Percentiles rank a stretch among this genome's conserved stretches.
Conservation (phyloP, 2,797 vertebrate genomes). For the Hybognathus amarus region DNA sequence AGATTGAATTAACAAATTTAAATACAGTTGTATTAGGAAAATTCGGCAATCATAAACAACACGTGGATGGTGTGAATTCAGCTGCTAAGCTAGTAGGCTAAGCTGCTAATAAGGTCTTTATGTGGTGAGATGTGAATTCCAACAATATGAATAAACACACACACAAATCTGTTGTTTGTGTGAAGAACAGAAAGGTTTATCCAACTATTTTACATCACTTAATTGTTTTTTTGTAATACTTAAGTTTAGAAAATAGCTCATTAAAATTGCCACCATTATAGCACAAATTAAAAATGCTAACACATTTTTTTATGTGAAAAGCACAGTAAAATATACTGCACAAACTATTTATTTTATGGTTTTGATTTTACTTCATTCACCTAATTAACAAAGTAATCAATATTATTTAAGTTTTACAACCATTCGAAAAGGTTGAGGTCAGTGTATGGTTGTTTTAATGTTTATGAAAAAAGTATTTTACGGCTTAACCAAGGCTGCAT, state of each 20-base stretch:
- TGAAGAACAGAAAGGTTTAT: constrained; percentile 13
- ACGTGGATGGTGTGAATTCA: neutral
- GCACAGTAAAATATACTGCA: neutral
- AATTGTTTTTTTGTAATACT: neutral
- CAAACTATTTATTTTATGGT: neutral
- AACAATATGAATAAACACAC: neutral
- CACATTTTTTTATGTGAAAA: neutral
- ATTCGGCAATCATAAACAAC: neutral
- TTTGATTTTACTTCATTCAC: neutral
- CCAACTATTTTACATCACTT: neutral
- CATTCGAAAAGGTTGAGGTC: neutral
- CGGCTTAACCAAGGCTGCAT: neutral
- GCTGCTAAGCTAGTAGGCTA: neutral
- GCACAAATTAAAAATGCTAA: neutral
- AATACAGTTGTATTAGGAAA: neutral
- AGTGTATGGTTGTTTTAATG: neutral
- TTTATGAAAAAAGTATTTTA: neutral
- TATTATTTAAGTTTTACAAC: neutral
- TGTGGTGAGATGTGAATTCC: neutral
- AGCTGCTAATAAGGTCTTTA: neutral
- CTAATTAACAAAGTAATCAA: neutral
- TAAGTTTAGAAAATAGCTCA: neutral
- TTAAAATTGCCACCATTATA: neutral
- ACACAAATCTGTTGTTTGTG: neutral
- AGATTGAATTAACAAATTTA: neutral